Percentiles rank a stretch among this genome's conserved stretches.
phyloP scores from a whole-genome alignment of 2,888 invertebrate species.

The Teleogryllus oceanicus region DNA sequence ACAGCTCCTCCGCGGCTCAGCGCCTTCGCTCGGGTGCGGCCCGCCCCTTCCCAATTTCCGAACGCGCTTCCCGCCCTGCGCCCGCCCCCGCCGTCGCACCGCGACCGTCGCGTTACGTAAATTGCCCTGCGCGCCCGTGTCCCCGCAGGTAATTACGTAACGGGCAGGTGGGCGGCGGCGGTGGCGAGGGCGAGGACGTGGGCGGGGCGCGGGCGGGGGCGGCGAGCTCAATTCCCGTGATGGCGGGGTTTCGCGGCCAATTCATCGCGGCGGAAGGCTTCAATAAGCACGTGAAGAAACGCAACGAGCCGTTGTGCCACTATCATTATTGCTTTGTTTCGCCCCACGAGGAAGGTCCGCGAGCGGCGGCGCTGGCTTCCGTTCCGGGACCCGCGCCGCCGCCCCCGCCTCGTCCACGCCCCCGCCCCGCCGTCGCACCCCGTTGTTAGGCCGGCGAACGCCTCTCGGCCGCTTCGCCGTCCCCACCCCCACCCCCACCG shows the following conservation, averaged over 20 bases:
- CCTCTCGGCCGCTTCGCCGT: background rate
- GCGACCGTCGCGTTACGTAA: constrained; percentile 3
- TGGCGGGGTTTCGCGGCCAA: constrained; percentile 9
- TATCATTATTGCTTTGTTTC: constrained; percentile 18
- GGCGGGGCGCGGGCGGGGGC: background rate
- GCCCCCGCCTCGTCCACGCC: background rate
- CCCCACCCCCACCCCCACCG: background rate
- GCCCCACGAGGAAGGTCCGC: background rate
- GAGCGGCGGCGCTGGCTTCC: background rate
- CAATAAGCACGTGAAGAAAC: constrained; percentile 18
- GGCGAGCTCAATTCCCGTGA: background rate
- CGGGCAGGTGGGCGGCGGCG: background rate
- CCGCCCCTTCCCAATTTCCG: constrained; percentile 4
- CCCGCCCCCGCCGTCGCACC: background rate
- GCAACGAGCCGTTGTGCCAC: constrained; percentile 2
- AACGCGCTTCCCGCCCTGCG: background rate
- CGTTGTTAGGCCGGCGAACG: background rate
- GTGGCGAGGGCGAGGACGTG: background rate
- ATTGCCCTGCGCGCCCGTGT: background rate
- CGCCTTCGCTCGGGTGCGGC: background rate
- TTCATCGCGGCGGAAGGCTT: constrained; percentile 18
- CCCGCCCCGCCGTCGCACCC: background rate
- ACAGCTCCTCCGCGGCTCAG: background rate
- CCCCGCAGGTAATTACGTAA: constrained; percentile 18
- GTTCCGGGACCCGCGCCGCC: background rate